Evolutionary conservation across 2,888 invertebrate genomes (phyloP), one percentile per base, ranked within the genome.

Genomic region (Marronus borbonicus): DNA sequence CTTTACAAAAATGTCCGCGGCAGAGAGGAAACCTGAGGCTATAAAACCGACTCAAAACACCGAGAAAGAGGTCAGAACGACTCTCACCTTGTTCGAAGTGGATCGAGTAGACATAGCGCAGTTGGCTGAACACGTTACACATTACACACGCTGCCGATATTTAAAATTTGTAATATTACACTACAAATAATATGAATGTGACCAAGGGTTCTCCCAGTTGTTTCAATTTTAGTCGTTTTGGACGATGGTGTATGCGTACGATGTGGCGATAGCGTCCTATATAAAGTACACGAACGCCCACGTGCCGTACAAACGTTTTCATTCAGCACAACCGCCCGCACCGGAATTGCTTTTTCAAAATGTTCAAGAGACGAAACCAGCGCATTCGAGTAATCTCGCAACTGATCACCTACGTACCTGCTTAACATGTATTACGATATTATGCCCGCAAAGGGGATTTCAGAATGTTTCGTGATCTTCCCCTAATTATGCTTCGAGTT

Each of bases 331-430:
- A 72, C 58, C 58, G 20, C 10, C 17, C 72, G 17, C 10, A 17
- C 39, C 72, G 55, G 72, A 72, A 72, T 72, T 72, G 39, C 72
- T 72, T 70, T 70, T 17, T 72, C 72, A 60, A 58, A 39, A 72
- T 39, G 58, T 66, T 52, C 58, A n/a, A 72, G 78, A 58, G n/a
- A 81, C 77, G 82, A 84, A 82, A 81, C 84, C 84, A 83, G 82
- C 84, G 83, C 84, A 83, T 82, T 83, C 80, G 44, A 83, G 69
- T 31, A 84, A 83, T 81, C 82, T 81, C 70, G 77, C 10, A 44
- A 44, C 84, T 84, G 84, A 83, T 83, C 80, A 20, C 58, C 49
- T 31, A 20, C 20, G 44, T 49, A 20, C n/a, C 49, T 49, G 17
- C 20, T 66, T 66, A 66, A 49, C 66, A 66, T 66, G 44, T 28